Evolutionary conservation across 2,797 vertebrate species (phyloP).

Genomic region (Anniella stebbinsi): DNA sequence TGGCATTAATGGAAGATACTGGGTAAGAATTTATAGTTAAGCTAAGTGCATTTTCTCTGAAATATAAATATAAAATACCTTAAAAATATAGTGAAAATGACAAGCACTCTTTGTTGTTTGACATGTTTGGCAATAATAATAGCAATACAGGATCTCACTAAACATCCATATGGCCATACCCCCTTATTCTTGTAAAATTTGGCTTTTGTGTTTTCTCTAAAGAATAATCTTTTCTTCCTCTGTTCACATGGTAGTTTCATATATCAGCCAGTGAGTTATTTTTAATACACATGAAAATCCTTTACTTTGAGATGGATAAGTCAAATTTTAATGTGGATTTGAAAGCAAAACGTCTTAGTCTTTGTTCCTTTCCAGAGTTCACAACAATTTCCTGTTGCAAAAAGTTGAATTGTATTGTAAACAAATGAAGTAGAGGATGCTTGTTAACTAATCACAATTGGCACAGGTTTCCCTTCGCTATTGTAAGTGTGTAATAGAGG

Average conservation of each 20-base stretch:
- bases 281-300: neutral
- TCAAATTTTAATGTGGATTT: neutral
- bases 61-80: constrained; percentile 15
- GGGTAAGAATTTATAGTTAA: constrained; percentile 81
- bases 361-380: neutral
- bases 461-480: neutral
- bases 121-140: neutral
- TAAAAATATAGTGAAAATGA: neutral
- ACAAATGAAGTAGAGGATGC: neutral
- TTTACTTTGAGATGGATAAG: neutral
- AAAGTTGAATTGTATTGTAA: neutral
- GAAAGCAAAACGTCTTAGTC: neutral
- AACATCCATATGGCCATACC: neutral
- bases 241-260: neutral
- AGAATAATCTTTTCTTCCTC: neutral
- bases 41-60: neutral
- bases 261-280: constrained; percentile 11
- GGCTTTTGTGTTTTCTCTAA: neutral
- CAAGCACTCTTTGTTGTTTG: constrained; percentile 5
- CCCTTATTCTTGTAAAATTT: neutral
- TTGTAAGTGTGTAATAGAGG: neutral
- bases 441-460: neutral
- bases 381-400: neutral
- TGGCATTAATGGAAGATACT: constrained; percentile 98
- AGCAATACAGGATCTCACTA: neutral